Base-by-base conservation (phyloP, 2,113 vertebrate genomes). In the Atrichornis clamosus region DNA sequence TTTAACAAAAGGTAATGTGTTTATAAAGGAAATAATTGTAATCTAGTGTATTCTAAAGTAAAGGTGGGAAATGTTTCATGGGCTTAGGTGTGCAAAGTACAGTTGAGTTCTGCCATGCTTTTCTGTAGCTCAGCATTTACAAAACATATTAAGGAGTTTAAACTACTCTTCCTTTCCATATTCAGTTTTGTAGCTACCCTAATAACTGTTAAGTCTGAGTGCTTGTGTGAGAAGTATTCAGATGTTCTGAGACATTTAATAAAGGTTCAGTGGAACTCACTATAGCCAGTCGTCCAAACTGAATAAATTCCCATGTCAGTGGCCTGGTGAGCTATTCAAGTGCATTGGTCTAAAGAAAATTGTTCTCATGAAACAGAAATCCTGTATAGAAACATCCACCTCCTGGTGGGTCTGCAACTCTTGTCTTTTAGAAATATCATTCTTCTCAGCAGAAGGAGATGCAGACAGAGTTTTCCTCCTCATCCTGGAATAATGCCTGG, bases 51-150 rank as follows among this genome's bases (percentile, higher is more conserved):
- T 95, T 93, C 89, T 84, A 35, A 92, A 84, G 69, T 96, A 80
- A 96, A 94, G 87, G 47, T 95, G 58, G 39, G 94, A 97, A 86
- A 63, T 90, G 89, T 65, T 86, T 97, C 68, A 95, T 93, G 85
- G 95, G 68, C 67, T 89, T 69, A 68, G 87, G 59, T 94, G 95
- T 92, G 67, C 87, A 64, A 90, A 95, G 87, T 96, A 97, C 96
- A 87, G 86, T 92, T 95, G 81, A 89, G 79, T 86, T 92, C 90
- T 93, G 84, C 96, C 18, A 64, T 92, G 93, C 87, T 97, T 97
- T 96, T 94, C 92, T 97, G 90, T 96, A 95, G 60, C 87, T 95
- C 94, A 95, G 26, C 93, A 79, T 87, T 97, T 97, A 96, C 82
- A 95, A 95, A 95, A 93, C 95, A 89, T 86, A 81, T 87, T 81